Conservation (phyloP, 2,113 vertebrate species). For the Actenoides hombroni region DNA sequence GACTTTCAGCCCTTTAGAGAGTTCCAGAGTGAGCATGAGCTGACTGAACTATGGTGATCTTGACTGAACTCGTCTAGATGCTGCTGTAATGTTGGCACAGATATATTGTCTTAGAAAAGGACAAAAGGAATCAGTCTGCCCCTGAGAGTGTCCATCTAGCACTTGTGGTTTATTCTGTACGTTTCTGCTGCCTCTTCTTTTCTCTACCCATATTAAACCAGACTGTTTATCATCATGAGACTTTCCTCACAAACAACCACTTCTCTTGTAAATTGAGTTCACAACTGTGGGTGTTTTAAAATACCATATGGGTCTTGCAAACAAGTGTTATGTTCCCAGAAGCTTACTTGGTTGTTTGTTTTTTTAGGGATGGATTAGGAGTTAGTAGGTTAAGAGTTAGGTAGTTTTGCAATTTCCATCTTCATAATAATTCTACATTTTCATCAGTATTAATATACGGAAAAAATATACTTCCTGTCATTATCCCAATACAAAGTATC, state of each 20-base stretch:
- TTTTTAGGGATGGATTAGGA: not conserved
- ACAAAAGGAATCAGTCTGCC: not conserved
- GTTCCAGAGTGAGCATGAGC: not conserved
- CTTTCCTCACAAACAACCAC: not conserved
- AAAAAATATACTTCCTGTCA: constrained; percentile 3
- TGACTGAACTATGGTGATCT: not conserved
- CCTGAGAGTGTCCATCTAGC: not conserved
- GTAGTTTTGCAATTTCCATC: not conserved
- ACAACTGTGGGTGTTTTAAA: not conserved
- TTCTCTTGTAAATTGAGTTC: not conserved
- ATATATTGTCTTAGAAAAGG: not conserved
- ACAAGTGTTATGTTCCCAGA: not conserved
- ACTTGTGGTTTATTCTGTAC: not conserved
- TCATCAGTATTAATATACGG: not conserved
- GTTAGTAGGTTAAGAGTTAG: not conserved
- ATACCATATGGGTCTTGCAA: not conserved
- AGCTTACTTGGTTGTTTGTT: not conserved
- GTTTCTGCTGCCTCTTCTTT: not conserved
- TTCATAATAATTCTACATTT: not conserved
- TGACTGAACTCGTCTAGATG: not conserved
- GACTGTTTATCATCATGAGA: not conserved
- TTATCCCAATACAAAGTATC: not conserved
- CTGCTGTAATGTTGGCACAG: not conserved
- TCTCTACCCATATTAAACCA: not conserved
- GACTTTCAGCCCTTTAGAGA: not conserved